Base-by-base conservation (phyloP, 2,797 vertebrate genomes). In the Pempheris klunzingeri region DNA sequence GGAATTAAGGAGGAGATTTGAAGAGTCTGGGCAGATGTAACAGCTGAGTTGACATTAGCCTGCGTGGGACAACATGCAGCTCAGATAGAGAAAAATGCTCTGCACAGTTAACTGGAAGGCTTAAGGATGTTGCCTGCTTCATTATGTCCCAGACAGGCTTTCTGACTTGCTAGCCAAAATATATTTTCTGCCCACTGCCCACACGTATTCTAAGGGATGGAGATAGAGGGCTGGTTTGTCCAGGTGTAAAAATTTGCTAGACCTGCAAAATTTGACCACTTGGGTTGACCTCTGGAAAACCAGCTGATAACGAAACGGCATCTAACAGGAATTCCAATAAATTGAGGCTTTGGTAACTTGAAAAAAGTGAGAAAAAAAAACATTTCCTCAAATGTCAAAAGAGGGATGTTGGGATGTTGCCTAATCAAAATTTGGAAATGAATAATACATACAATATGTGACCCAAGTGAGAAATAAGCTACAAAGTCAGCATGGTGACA, bases 91-190 rank as follows among this genome's bases (percentile, higher is more conserved):
- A 83, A 81, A 77, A 87, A 90, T 72, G 60, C 87, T 92, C 83
- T 87, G 87, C 84, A 71, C 86, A 70, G 81, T 80, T 90, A 88
- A 90, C 90, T 69, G 79, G 84, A 65, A 83, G 85, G 90, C 93
- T 93, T 92, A 94, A 90, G 86, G 89, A 93, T 91, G 88, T 91
- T 75, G 83, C 89, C 89, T 64, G 87, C 88, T 92, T 94, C 90
- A 93, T 94, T 92, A 93, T 87, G 74, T 91, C 65, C 78, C 75
- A 62, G 90, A 90, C 89, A 92, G 86, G 90, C 79, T 88, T 84
- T 77, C 71, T 63, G 71, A 88, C 77, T 88, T 62, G 72, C 87
- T 70, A 60, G 80, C 79, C 85, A 86, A 83, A 93, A 75, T 85
- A 32, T 81, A 91, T 93, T 93, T 94, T 90, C 90, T 88, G 85